Conservation (phyloP, 2,888 invertebrate genomes). For the Pheosia tremula region DNA sequence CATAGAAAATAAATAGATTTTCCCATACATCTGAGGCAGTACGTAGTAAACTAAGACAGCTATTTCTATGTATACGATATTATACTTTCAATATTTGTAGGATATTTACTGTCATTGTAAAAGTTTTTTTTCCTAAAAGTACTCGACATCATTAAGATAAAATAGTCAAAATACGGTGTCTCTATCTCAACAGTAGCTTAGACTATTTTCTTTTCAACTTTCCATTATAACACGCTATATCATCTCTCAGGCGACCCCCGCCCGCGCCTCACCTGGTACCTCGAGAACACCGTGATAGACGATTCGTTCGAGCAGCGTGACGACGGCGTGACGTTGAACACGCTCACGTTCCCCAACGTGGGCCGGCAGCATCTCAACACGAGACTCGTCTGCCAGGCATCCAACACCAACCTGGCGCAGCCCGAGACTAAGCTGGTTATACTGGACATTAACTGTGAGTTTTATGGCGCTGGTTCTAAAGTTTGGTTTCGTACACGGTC, state of each 20-base stretch:
- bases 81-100: no score
- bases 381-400: constrained; percentile 93
- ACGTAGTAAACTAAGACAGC: no score
- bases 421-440: constrained; percentile 91
- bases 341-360: constrained; percentile 90
- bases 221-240: neutral
- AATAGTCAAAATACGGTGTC: no score
- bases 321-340: constrained; percentile 90
- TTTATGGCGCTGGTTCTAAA: constrained; percentile 8
- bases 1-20: no score
- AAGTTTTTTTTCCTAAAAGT: no score
- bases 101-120: no score
- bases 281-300: constrained; percentile 93
- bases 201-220: no score
- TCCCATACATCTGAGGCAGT: no score
- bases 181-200: no score
- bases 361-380: constrained; percentile 93
- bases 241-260: constrained; percentile 87
- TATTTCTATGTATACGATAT: no score
- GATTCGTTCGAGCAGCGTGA: constrained; percentile 89
- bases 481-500: no score
- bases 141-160: no score
- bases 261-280: constrained; percentile 92
- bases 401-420: constrained; percentile 92
- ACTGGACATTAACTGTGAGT: constrained; percentile 94